A percentile compares a stretch with the other conserved stretches of the same genome.
Conservation (phyloP, 2,888 invertebrate species). For the Campopleginae sp. region DNA sequence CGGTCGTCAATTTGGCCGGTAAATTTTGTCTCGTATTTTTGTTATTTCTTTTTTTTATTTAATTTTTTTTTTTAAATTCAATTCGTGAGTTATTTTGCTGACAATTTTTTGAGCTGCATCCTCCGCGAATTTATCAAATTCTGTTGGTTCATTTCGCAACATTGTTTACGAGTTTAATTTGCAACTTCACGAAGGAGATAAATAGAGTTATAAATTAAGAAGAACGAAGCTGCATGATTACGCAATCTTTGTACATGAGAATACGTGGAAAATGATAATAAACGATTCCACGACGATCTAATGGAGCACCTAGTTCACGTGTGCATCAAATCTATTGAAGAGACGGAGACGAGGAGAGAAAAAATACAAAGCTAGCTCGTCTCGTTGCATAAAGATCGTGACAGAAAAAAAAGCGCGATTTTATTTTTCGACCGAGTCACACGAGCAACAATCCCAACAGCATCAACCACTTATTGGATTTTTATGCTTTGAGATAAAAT, state of each 20-base stretch:
- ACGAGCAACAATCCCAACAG: not conserved
- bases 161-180: not conserved
- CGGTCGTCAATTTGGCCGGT: not conserved
- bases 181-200: not conserved
- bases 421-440: not conserved
- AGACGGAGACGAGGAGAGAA: not conserved
- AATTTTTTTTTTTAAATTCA: not conserved
- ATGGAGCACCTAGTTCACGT: conserved; percentile 19
- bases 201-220: conserved; percentile 7
- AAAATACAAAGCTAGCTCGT: not conserved
- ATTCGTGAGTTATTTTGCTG: not conserved
- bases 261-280: conserved; percentile 27
- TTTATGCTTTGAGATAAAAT: too few species aligned
- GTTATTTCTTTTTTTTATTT: not conserved
- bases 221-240: conserved; percentile 7
- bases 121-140: not conserved
- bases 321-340: not conserved
- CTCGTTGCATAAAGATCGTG: conserved; percentile 26
- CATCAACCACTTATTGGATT: too few species aligned
- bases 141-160: not conserved
- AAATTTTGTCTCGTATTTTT: too few species aligned
- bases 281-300: conserved; percentile 28
- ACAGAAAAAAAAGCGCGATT: not conserved
- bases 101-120: not conserved
- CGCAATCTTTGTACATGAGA: conserved; percentile 29